Evolutionary conservation across 2,888 invertebrate species (phyloP).

Genomic region (Clunio marinus): DNA sequence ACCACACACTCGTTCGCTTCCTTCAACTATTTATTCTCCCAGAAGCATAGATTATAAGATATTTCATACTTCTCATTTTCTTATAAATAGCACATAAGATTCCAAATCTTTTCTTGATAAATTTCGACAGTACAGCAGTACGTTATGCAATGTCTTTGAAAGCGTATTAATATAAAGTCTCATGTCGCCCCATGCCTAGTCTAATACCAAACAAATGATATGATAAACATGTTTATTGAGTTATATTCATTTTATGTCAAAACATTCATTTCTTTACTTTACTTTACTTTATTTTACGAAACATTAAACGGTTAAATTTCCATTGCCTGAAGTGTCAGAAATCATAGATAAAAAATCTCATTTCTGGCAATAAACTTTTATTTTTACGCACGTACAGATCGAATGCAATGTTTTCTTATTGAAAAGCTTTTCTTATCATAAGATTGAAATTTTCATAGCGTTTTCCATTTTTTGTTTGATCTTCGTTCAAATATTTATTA

Average conservation of each 20-base stretch:
- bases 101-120: neutral
- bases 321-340: too few species aligned
- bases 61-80: neutral
- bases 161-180: slow-evolving; percentile 23
- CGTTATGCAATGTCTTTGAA: neutral
- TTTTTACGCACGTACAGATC: neutral
- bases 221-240: neutral
- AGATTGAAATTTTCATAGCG: too few species aligned
- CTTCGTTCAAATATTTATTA: too few species aligned
- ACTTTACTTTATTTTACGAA: too few species aligned
- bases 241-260: too few species aligned
- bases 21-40: neutral
- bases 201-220: slow-evolving; percentile 11
- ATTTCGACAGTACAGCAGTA: neutral
- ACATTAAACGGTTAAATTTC: too few species aligned
- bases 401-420: neutral
- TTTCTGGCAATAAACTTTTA: neutral
- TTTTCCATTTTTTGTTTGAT: too few species aligned
- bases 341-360: neutral
- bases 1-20: neutral
- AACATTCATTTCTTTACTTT: too few species aligned
- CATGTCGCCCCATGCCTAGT: too few species aligned
- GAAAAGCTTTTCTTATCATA: too few species aligned
- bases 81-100: too few species aligned
- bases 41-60: neutral